Evolutionary conservation across 2,888 invertebrate species (phyloP).

Genomic region (Synanthedon myopaeformis): DNA sequence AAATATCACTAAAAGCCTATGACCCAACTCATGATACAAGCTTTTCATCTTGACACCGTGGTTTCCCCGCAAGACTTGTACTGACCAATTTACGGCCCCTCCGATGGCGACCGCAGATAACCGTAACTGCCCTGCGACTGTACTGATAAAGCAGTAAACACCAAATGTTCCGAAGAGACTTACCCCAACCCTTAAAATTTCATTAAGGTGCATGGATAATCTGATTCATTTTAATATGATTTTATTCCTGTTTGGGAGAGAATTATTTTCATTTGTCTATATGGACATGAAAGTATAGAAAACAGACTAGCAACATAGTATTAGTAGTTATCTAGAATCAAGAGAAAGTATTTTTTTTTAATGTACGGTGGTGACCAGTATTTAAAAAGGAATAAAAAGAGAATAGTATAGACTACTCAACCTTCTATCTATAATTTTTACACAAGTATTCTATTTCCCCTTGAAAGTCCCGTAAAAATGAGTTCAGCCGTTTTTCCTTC

Average conservation of each 20-base stretch:
- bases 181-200: slow-evolving; percentile 20
- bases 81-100: slow-evolving; percentile 39
- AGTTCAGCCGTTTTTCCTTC: too few species aligned
- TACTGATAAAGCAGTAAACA: slow-evolving; percentile 51
- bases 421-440: too few species aligned
- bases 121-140: slow-evolving; percentile 45
- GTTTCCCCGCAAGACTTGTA: slow-evolving; percentile 36
- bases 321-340: too few species aligned
- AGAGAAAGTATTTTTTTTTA: too few species aligned
- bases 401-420: too few species aligned
- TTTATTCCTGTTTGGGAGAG: neutral
- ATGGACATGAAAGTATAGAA: too few species aligned
- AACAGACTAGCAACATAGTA: too few species aligned
- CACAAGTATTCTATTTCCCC: too few species aligned
- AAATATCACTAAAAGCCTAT: slow-evolving; percentile 33
- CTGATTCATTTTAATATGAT: neutral
- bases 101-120: slow-evolving; percentile 53
- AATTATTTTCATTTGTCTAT: too few species aligned
- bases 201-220: slow-evolving; percentile 13
- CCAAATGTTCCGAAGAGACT: slow-evolving; percentile 39
- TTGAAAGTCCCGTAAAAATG: too few species aligned
- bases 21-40: slow-evolving; percentile 55
- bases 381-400: too few species aligned
- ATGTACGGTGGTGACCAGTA: too few species aligned
- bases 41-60: slow-evolving; percentile 55